Conservation (phyloP, 92 coral and sea anemone genomes). For the Zoanthus solanderi region DNA sequence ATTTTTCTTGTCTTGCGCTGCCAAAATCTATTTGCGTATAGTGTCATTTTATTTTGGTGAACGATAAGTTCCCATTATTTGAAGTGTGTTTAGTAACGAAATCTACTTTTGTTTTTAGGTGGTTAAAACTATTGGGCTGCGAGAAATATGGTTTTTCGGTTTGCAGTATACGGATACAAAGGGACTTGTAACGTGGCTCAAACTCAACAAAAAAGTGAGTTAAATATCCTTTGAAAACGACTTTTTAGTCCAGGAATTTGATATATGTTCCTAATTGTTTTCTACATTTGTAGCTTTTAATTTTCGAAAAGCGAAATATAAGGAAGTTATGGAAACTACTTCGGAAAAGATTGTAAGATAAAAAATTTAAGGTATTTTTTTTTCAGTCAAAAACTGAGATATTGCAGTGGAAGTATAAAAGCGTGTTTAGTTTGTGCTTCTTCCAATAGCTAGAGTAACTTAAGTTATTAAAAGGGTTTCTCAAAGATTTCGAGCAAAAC, state of each 20-base stretch:
- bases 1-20: not conserved
- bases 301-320: not conserved
- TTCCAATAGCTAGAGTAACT: not conserved
- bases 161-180: slow-evolving; percentile 81
- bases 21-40: not conserved
- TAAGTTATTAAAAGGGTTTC: not conserved
- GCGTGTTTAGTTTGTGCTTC: slow-evolving; percentile 12
- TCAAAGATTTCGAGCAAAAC: not conserved
- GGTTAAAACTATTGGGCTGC: slow-evolving; percentile 91
- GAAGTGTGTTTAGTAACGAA: slow-evolving; percentile 21
- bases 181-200: slow-evolving; percentile 85
- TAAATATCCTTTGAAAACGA: not conserved
- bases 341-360: not conserved
- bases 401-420: not conserved
- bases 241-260: not conserved
- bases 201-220: slow-evolving; percentile 89
- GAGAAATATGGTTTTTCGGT: slow-evolving; percentile 98
- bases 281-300: not conserved
- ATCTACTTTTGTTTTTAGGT: slow-evolving; percentile 63
- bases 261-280: slow-evolving; percentile 1
- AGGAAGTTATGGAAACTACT: not conserved
- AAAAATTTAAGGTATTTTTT: not conserved
- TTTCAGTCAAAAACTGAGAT: not conserved
- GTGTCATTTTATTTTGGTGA: not conserved
- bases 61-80: not conserved